These are phyloP conservation scores for Pantherophis guttatus DNA, from an alignment of 2,113 vertebrate genomes.

Conservation along the genomic window DNA sequence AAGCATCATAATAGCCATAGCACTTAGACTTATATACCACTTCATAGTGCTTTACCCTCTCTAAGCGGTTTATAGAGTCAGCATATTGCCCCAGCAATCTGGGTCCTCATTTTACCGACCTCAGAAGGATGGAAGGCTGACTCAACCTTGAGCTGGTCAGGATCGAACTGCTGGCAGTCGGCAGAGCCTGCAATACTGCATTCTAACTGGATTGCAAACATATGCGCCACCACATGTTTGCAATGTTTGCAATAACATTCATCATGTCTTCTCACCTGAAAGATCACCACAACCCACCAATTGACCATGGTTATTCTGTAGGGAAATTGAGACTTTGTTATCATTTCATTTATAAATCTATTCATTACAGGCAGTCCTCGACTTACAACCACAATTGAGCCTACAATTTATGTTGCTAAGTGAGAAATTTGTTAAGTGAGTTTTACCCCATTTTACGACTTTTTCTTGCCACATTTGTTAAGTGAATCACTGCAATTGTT, in stretches of 20 bases:
- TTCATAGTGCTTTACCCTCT: neutral
- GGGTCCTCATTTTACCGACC: neutral
- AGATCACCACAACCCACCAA: neutral
- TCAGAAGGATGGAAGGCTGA: neutral
- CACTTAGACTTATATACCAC: neutral
- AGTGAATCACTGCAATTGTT: no score
- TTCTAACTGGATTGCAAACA: neutral
- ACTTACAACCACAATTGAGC: no score
- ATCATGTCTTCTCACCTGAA: neutral
- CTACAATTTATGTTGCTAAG: no score
- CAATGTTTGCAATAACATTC: neutral
- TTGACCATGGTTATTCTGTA: neutral
- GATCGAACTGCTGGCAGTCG: neutral
- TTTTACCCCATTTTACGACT: no score
- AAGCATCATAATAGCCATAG: neutral
- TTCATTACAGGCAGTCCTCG: neutral
- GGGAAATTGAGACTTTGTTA: neutral
- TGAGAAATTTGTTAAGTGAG: no score
- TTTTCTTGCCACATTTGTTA: no score
- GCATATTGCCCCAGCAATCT: neutral
- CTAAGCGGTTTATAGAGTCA: neutral
- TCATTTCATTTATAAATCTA: neutral
- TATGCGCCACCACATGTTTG: neutral
- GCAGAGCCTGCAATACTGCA: neutral
- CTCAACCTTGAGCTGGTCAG: neutral